A percentile compares a stretch with the other conserved stretches of the same genome.
phyloP scores from a whole-genome alignment of 2,113 vertebrate genomes.

The Zosterops pallidus region DNA sequence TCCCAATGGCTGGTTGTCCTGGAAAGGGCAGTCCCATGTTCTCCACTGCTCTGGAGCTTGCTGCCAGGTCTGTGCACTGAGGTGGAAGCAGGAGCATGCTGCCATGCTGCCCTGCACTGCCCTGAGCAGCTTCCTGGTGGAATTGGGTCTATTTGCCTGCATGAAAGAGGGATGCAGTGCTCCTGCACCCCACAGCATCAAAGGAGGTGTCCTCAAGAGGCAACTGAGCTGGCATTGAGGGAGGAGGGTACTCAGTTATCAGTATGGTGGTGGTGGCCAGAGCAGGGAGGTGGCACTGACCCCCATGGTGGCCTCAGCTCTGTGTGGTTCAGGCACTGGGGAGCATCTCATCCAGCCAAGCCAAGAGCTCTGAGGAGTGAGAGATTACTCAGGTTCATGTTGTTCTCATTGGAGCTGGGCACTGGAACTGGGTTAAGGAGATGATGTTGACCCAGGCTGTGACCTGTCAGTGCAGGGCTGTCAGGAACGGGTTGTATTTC shows the following conservation, averaged over 20 bases:
- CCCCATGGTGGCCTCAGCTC: neutral
- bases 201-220: neutral
- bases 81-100: neutral
- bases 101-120: neutral
- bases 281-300: neutral
- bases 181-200: neutral
- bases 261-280: neutral
- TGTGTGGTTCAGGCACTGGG: rapidly evolving
- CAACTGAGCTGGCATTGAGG: rapidly evolving
- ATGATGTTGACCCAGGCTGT: neutral
- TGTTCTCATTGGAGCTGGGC: neutral
- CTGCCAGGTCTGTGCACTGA: neutral
- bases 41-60: neutral
- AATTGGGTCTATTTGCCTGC: neutral
- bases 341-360: neutral
- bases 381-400: neutral
- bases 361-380: neutral
- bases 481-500: neutral
- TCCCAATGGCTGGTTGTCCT: neutral
- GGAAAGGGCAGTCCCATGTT: neutral
- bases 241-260: neutral
- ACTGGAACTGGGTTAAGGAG: neutral
- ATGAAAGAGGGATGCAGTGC: neutral
- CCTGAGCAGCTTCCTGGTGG: neutral
- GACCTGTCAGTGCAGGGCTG: neutral